Evolutionary conservation across 2,888 invertebrate genomes (phyloP).

Genomic region (Neuroscelio doddi): DNA sequence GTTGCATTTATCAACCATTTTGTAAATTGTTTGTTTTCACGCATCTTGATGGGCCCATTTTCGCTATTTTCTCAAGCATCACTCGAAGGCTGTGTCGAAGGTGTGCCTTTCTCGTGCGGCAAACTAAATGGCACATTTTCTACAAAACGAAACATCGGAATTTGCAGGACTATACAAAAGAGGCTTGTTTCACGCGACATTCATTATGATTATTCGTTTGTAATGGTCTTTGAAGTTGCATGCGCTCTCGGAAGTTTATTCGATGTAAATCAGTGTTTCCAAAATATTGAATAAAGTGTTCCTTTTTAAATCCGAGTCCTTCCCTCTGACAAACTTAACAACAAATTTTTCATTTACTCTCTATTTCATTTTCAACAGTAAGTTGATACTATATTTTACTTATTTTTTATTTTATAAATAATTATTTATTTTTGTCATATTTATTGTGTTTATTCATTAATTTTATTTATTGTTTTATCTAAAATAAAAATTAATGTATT

Average conservation of each 20-base stretch:
- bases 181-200: constrained; percentile 3
- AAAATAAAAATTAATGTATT: too few relatives aligned
- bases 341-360: too few relatives aligned
- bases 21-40: neutral
- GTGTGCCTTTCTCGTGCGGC: too few relatives aligned
- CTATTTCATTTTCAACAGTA: too few relatives aligned
- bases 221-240: constrained; percentile 3
- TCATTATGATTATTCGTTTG: neutral
- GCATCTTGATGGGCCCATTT: constrained; percentile 3
- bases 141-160: neutral
- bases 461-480: too few relatives aligned
- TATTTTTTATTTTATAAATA: too few relatives aligned
- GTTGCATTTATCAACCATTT: constrained; percentile 54
- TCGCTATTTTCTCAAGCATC: neutral
- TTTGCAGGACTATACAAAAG: too few relatives aligned
- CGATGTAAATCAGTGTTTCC: constrained; percentile 11
- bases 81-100: neutral
- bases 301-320: neutral
- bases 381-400: too few relatives aligned
- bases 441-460: too few relatives aligned
- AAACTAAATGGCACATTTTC: constrained; percentile 7
- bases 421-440: too few relatives aligned
- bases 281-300: constrained; percentile 9
- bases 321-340: too few relatives aligned
- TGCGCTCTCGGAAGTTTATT: constrained; percentile 12